Evolutionary conservation across 1,140 invertebrate species (phyloP), one percentile per base, ranked within the genome.

Genomic region (Trachymyrmex cornetzi): DNA sequence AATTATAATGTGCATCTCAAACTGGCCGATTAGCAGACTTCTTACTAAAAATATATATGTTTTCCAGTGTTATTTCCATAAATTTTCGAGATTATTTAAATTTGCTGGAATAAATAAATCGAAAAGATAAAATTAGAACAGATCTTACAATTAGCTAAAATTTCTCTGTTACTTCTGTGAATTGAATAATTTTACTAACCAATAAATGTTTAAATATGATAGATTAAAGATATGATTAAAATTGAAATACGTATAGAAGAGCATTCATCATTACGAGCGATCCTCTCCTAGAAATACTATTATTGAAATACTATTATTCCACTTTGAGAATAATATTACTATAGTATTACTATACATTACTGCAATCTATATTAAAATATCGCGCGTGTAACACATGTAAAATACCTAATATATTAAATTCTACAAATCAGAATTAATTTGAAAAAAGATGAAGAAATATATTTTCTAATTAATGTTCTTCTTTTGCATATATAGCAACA

Each of bases 181-280:
- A 67, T 34, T 53, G 48, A 24, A 44, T 81, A 24, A 44, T 81
- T 81, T 67, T 81, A 69, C 22, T 24, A 34, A 79, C 7, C 14
- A 38, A 38, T 81, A n/a, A 69, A 38, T 57, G 57, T 57, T 69
- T 69, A 57, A 81, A 69, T 69, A 44, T 7, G 48, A 34, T 19
- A 19, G 48, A 30, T 71, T 48, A 48, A 38, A 34, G 24, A 81
- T 66, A 71, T 38, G 9, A 80, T 67, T 55, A 55, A 80, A 30
- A 67, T 69, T 22, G n/a, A 81, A 55, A 80, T 80, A 69, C 0
- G 22, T 14, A n/a, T 67, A 19, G 63, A 2, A 64, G 12, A 57
- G 11, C 27, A 67, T 50, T 67, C 48, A 79, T 55, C 44, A 24
- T 30, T 14, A 27, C 4, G 12, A 69, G 4, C n/a, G 27, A 34